Evolutionary conservation across 1,140 invertebrate species (phyloP).

Genomic region (Sipha flava): DNA sequence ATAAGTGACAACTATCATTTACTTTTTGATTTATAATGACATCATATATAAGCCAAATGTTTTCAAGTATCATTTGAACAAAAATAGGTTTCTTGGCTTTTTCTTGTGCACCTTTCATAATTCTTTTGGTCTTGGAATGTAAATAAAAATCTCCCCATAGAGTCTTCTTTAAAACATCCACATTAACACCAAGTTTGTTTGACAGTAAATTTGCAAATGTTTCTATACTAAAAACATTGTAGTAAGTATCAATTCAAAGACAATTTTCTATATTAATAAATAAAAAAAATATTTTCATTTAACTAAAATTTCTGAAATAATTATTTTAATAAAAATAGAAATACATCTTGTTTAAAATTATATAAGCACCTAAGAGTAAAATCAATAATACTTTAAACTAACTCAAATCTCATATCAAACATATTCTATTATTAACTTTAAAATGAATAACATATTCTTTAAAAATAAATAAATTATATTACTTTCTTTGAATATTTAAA

Average conservation of each 20-base stretch:
- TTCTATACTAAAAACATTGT: conserved; percentile 47
- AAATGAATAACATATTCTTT: too few relatives aligned
- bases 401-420: too few relatives aligned
- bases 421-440: too few relatives aligned
- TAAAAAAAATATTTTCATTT: too few relatives aligned
- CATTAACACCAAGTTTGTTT: conserved; percentile 62
- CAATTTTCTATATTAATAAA: background rate
- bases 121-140: conserved; percentile 75
- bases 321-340: too few relatives aligned
- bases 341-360: too few relatives aligned
- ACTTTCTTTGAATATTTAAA: too few relatives aligned
- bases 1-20: background rate
- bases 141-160: conserved; percentile 96
- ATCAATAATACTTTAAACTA: too few relatives aligned
- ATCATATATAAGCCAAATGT: conserved; percentile 87
- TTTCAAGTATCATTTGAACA: conserved; percentile 90
- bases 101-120: conserved; percentile 82
- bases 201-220: conserved; percentile 85
- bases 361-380: too few relatives aligned
- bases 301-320: conserved; percentile 29
- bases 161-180: conserved; percentile 50
- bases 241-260: background rate
- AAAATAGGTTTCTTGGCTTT: conserved; percentile 94
- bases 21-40: conserved; percentile 59
- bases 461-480: too few relatives aligned